Conservation (phyloP, 2,113 vertebrate genomes). For the Catharus bicknelli region DNA sequence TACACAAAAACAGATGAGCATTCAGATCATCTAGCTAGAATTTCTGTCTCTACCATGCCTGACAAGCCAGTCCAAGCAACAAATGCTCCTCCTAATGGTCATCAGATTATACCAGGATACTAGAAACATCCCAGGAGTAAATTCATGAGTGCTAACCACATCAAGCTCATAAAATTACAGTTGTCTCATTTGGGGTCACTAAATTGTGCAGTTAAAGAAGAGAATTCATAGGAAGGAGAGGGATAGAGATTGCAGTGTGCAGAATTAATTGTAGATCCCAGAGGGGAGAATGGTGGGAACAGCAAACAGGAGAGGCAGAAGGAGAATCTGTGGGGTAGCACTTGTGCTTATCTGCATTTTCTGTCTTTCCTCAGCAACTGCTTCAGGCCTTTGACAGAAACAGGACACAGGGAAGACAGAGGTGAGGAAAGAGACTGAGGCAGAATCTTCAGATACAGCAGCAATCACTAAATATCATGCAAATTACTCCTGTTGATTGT, state of each 20-base stretch:
- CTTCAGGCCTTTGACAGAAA: background rate
- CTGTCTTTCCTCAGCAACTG: background rate
- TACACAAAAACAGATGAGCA: background rate
- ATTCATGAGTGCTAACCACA: background rate
- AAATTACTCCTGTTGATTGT: background rate
- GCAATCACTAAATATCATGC: background rate
- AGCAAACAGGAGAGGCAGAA: background rate
- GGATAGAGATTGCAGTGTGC: background rate
- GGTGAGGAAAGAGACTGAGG: background rate
- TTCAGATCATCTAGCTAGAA: background rate
- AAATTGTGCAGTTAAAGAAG: background rate
- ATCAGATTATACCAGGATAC: background rate
- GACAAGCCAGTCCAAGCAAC: background rate
- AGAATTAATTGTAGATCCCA: background rate
- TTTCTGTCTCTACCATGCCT: background rate
- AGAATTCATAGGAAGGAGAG: background rate
- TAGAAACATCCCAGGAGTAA: background rate
- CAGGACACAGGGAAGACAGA: background rate
- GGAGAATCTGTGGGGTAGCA: background rate
- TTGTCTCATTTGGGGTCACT: background rate
- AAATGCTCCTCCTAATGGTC: background rate
- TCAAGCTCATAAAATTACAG: background rate
- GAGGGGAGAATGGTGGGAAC: background rate
- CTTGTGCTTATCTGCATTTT: background rate
- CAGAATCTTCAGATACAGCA: background rate